Evolutionary conservation across 2,113 vertebrate genomes (phyloP).

Genomic region (Eretmochelys imbricata): DNA sequence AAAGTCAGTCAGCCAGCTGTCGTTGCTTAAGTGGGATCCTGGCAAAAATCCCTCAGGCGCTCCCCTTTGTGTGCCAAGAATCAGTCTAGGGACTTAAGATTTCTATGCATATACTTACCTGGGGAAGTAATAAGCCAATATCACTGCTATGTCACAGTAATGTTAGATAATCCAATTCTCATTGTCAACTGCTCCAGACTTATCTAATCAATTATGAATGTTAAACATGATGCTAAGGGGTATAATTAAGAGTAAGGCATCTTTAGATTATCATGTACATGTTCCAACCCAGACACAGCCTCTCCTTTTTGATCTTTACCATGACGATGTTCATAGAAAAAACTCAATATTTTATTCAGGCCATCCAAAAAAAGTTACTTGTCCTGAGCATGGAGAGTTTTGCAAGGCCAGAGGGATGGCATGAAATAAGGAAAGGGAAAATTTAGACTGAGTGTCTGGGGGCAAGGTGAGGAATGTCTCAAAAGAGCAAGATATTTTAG

Average conservation of each 20-base stretch:
- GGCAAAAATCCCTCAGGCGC: not conserved
- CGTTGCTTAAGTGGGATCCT: fast-evolving
- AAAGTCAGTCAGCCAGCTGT: fast-evolving
- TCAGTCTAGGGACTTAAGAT: fast-evolving
- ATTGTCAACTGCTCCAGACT: fast-evolving
- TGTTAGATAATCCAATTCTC: fast-evolving
- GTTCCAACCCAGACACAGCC: not conserved
- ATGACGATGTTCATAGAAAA: fast-evolving
- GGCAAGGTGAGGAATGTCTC: not conserved
- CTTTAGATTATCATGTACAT: not conserved
- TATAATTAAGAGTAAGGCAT: not conserved
- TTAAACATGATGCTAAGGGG: fast-evolving
- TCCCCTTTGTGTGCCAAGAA: not conserved
- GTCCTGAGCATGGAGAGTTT: not conserved
- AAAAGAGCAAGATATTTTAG: fast-evolving
- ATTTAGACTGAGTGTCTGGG: not conserved
- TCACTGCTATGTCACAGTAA: fast-evolving
- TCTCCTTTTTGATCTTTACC: not conserved
- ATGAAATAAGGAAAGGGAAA: not conserved
- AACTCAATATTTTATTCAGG: not conserved
- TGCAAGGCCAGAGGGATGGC: not conserved
- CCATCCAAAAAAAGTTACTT: not conserved
- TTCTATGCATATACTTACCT: fast-evolving
- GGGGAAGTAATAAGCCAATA: fast-evolving
- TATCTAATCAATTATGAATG: not conserved